phyloP scores from a whole-genome alignment of 2,113 vertebrate species.

The Theristicus caerulescens region DNA sequence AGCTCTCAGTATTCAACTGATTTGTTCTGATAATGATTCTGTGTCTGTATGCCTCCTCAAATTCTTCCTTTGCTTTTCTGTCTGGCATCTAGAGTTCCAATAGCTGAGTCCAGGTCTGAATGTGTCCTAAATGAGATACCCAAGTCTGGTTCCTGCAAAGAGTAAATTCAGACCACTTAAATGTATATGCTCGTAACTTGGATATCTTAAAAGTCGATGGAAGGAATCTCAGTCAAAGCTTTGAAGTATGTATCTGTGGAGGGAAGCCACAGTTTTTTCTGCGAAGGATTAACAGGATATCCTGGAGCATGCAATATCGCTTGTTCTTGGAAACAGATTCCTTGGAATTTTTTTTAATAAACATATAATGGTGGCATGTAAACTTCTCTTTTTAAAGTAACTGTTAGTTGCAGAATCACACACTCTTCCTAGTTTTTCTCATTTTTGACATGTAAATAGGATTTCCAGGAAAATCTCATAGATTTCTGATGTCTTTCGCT shows the following conservation, averaged over 20 bases:
- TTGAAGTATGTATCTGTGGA: background rate
- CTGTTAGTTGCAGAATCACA: background rate
- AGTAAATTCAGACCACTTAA: background rate
- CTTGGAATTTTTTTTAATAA: background rate
- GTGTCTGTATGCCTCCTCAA: background rate
- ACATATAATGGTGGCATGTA: background rate
- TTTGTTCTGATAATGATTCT: background rate
- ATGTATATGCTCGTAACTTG: background rate
- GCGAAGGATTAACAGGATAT: background rate
- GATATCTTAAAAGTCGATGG: background rate
- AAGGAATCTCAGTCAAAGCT: background rate
- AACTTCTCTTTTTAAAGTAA: background rate
- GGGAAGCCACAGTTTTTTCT: background rate
- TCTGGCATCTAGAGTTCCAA: background rate
- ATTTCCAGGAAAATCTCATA: background rate
- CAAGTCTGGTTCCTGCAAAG: background rate
- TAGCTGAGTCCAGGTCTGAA: background rate
- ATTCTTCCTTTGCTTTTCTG: background rate
- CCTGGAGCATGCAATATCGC: background rate
- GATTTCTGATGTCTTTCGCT: background rate
- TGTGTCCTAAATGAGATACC: background rate
- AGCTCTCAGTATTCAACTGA: background rate
- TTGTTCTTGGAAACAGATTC: background rate
- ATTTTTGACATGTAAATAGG: background rate
- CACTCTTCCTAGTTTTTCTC: background rate